Conservation (phyloP, 1,140 invertebrate species). For the Atta colombica region DNA sequence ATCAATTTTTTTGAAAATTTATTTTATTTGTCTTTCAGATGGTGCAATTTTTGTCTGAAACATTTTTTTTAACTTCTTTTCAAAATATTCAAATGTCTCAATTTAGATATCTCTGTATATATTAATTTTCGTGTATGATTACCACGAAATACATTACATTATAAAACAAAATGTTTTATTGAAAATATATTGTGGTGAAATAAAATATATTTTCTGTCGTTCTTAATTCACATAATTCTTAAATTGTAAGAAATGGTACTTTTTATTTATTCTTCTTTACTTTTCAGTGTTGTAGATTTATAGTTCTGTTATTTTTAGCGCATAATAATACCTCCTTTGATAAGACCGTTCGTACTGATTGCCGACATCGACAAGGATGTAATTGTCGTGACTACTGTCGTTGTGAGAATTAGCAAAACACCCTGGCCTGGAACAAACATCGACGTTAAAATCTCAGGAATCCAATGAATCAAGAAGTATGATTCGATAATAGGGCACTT, state of each 20-base stretch:
- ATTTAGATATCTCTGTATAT: not conserved
- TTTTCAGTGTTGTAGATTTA: not conserved
- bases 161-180: not conserved
- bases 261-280: not conserved
- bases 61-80: too few species aligned
- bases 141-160: not conserved
- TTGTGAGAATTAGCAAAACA: constrained; percentile 93
- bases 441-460: not conserved
- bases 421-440: constrained; percentile 89
- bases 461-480: constrained; percentile 55
- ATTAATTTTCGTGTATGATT: not conserved
- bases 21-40: too few species aligned
- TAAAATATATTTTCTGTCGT: not conserved
- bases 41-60: too few species aligned
- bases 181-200: not conserved
- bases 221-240: not conserved
- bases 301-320: not conserved
- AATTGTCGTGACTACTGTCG: constrained; percentile 95
- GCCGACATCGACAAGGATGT: constrained; percentile 98
- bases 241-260: not conserved
- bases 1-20: too few species aligned
- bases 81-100: too few species aligned
- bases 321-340: constrained; percentile 91
- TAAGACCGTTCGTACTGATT: constrained; percentile 97
- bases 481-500: not conserved